Evolutionary conservation across 2,888 invertebrate species (phyloP).

Genomic region (Camptogramma bilineatum): DNA sequence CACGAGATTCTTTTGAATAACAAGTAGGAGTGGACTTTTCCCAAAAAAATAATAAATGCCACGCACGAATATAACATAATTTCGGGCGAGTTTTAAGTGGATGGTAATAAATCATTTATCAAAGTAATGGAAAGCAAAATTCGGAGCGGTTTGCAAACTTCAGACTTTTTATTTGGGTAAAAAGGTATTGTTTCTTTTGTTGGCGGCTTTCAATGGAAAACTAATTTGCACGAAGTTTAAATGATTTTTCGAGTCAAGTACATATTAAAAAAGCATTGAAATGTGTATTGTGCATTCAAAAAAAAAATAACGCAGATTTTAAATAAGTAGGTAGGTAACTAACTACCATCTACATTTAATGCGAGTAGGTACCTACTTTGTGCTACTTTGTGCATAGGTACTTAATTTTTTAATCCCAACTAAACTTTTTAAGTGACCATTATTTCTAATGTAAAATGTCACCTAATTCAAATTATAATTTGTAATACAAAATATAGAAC

Average conservation of each 20-base stretch:
- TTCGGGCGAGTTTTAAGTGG: conserved; percentile 28
- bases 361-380: too few relatives aligned
- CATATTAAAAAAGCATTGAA: conserved; percentile 24
- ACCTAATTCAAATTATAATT: too few relatives aligned
- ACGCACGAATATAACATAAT: conserved; percentile 11
- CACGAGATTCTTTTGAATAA: not conserved
- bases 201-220: conserved; percentile 37
- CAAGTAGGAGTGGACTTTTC: conserved; percentile 1
- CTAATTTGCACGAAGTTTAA: conserved; percentile 34
- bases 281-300: not conserved
- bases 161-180: conserved; percentile 39
- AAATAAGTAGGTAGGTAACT: too few relatives aligned
- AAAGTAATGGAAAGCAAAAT: conserved; percentile 45
- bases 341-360: not conserved
- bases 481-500: too few relatives aligned
- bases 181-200: conserved; percentile 42
- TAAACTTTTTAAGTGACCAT: too few relatives aligned
- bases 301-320: not conserved
- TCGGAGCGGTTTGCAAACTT: conserved; percentile 41
- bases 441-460: too few relatives aligned
- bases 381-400: too few relatives aligned
- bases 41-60: not conserved
- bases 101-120: conserved; percentile 53
- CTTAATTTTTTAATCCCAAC: too few relatives aligned
- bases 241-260: conserved; percentile 27